These are phyloP conservation scores for Megalops cyprinoides DNA, from an alignment of 2,797 vertebrate species.

Conservation along the genomic window DNA sequence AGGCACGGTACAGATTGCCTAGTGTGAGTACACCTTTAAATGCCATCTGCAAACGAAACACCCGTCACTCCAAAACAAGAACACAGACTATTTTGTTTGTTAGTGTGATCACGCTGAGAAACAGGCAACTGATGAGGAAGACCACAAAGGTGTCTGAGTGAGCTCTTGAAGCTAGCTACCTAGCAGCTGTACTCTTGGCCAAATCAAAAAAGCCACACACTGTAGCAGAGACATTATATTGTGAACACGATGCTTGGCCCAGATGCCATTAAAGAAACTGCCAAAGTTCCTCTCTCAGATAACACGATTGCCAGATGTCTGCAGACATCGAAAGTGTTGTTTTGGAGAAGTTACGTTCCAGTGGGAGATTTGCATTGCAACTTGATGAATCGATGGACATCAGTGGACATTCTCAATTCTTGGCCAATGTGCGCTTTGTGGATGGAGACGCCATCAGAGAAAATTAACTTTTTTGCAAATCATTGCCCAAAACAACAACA, in stretches of 20 bases:
- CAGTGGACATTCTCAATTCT: no score
- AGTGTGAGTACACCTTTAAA: no score
- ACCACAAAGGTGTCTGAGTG: constrained; percentile 23
- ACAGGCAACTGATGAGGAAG: constrained; percentile 26
- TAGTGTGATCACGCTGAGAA: constrained; percentile 19
- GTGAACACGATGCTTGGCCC: constrained; percentile 30
- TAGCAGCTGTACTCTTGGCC: no score
- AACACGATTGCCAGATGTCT: constrained; percentile 24
- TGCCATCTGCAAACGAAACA: constrained; percentile 12
- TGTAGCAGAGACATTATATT: constrained; percentile 30
- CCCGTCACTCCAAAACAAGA: constrained; percentile 13
- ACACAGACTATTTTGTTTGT: constrained; percentile 23
- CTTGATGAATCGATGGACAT: no score
- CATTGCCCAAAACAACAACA: constrained; percentile 44
- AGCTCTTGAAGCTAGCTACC: no score
- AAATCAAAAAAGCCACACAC: constrained; percentile 31
- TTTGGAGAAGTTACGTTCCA: constrained; percentile 17
- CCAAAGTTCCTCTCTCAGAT: no score
- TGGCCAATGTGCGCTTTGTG: no score
- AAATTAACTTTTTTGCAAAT: constrained; percentile 49
- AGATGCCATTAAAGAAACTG: no score
- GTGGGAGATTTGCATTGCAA: constrained; percentile 43
- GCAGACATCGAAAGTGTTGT: constrained; percentile 7
- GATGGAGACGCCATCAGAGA: no score
- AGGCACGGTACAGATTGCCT: no score